phyloP scores from a whole-genome alignment of 2,797 vertebrate species.

The Melanotaenia parkinsoni region DNA sequence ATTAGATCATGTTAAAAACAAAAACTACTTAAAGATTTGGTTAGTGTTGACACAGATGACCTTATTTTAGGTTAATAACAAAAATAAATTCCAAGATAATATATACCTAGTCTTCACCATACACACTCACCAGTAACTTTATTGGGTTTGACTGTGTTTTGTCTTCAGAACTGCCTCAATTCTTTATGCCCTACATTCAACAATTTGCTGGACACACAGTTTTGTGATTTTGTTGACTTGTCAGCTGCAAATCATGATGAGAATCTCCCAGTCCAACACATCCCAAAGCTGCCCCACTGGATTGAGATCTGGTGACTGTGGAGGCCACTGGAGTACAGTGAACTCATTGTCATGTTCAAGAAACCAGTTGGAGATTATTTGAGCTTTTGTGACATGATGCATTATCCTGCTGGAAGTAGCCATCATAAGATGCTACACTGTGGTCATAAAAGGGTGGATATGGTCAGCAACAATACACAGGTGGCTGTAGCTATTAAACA shows the following conservation, averaged over 20 bases:
- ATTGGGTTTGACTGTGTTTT: no score
- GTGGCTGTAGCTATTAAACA: no score
- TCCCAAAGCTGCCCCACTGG: constrained; percentile 28
- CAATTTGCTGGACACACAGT: no score
- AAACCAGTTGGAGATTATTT: not conserved
- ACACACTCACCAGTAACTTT: not conserved
- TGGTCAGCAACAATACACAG: no score
- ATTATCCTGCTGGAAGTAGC: constrained; percentile 57
- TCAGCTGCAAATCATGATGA: constrained; percentile 29
- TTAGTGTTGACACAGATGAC: not conserved
- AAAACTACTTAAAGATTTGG: not conserved
- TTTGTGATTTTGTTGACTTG: constrained; percentile 24
- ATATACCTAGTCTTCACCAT: constrained; percentile 27
- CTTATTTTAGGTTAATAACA: constrained; percentile 2
- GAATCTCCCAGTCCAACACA: constrained; percentile 48
- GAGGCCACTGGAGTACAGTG: not conserved
- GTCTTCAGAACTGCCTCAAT: no score
- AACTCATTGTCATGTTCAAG: not conserved
- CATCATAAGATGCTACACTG: constrained; percentile 44
- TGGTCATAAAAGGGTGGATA: not conserved
- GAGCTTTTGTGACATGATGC: constrained; percentile 12
- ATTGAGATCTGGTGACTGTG: constrained; percentile 34
- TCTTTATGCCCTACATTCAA: no score
- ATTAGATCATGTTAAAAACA: not conserved
- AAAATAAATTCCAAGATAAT: constrained; percentile 7